Base-by-base conservation (phyloP, 2,888 invertebrate species). In the Acronicta leporina region DNA sequence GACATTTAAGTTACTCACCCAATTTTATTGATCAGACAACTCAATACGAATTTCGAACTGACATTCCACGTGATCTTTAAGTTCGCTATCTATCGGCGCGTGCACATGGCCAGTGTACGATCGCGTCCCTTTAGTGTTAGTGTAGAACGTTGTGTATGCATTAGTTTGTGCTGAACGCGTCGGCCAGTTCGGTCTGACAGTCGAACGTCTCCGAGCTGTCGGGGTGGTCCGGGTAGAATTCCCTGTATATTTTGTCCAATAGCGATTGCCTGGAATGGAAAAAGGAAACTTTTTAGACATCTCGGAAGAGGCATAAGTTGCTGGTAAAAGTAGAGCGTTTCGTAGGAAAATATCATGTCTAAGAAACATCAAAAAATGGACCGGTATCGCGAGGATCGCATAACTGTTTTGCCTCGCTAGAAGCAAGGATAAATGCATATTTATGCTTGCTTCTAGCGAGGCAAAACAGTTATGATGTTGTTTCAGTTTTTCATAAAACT, bases 191-290 rank as follows among this genome's bases (percentile, higher is more conserved):
- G 61, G 90, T 80, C 83, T 92, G 91, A 73, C 92, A 91, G 82
- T 92, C 93, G 88, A 93, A 94, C 33, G 88, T 92, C 70, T 93
- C 92, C 72, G 92, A 92, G 75, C 96, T 96, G 90, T 97, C 96
- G 75, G 95, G 96, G 95, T 96, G 96, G 87, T 96, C 96, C 79
- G 97, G 97, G 92, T 97, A 96, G 91, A 96, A 95, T 95, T 96
- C 96, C 94, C 96, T 96, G 95, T 96, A 97, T 90, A 97, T 96
- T 92, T 96, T 95, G 95, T 97, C 97, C 89, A 97, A 96, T 79
- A 97, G 95, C 81, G 96, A 95, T 95, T 97, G 96, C 92, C 97
- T 97, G 91, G 4, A 88, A 90, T 58, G 5, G 20, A 58, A 61
- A 50, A 30, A 63, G 62, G 8, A 11, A 33, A 0, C 3, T 11